phyloP scores from a whole-genome alignment of 2,113 vertebrate genomes.

The Pogonocichla stellata region DNA sequence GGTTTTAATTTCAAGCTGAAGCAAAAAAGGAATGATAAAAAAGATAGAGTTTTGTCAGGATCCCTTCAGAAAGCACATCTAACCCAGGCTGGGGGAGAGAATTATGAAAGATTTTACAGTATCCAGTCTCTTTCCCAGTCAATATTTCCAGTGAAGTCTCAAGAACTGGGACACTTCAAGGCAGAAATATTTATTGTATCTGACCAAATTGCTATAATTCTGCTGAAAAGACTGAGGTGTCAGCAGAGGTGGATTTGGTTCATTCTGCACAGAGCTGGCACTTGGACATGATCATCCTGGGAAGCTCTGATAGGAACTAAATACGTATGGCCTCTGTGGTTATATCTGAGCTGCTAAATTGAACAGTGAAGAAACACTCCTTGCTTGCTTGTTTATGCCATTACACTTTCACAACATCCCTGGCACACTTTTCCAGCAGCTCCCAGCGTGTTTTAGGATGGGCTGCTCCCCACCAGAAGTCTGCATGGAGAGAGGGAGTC shows the following conservation, averaged over 20 bases:
- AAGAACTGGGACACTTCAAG: not conserved
- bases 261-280: not conserved
- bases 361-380: not conserved
- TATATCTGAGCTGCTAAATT: not conserved
- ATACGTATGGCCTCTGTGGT: rapidly evolving
- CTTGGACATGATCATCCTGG: not conserved
- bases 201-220: not conserved
- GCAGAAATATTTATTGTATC: not conserved
- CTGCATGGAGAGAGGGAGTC: not conserved
- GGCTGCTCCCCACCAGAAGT: not conserved
- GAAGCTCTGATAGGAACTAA: not conserved
- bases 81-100: not conserved
- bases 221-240: not conserved
- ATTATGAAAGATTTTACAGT: not conserved
- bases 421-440: not conserved
- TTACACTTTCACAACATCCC: not conserved
- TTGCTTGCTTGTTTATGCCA: not conserved
- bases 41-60: not conserved
- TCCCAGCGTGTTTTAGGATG: not conserved
- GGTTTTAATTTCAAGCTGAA: not conserved
- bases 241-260: not conserved
- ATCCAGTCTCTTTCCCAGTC: not conserved
- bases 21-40: not conserved
- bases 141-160: not conserved
- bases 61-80: not conserved